Evolutionary conservation across 2,888 invertebrate species (phyloP).

Genomic region (Euphydryas editha): DNA sequence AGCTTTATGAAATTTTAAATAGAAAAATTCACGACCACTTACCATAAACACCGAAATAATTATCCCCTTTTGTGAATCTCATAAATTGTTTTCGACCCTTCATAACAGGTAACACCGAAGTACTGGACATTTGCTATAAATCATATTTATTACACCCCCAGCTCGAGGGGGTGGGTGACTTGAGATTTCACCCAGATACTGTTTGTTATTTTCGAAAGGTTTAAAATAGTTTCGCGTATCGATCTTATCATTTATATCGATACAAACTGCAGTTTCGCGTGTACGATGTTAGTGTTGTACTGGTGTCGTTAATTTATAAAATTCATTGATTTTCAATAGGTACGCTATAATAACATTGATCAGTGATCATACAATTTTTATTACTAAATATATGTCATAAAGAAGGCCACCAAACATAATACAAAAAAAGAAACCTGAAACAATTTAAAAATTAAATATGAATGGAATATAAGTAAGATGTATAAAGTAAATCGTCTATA

Average conservation of each 20-base stretch:
- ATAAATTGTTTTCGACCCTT: conserved; percentile 80
- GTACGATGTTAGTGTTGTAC: conserved; percentile 48
- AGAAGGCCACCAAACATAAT: no score
- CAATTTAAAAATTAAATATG: neutral
- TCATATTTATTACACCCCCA: conserved; percentile 76
- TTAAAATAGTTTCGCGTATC: conserved; percentile 67
- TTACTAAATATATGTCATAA: no score
- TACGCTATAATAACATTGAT: no score
- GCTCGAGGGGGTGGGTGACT: conserved; percentile 50
- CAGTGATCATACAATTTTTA: no score
- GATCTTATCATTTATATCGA: conserved; percentile 57
- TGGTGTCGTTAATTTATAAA: conserved; percentile 20
- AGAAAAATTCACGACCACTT: conserved; percentile 32
- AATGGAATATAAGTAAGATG: neutral
- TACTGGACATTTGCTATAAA: conserved; percentile 77
- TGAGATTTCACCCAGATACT: conserved; percentile 57
- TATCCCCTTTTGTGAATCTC: conserved; percentile 59
- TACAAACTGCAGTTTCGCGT: conserved; percentile 73
- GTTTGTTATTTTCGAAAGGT: conserved; percentile 60
- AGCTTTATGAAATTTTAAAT: conserved; percentile 25
- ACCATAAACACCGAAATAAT: conserved; percentile 46
- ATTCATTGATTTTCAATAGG: no score
- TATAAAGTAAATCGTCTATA: neutral
- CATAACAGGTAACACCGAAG: conserved; percentile 60
- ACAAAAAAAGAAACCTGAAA: neutral